Conservation (phyloP, 2,113 vertebrate species). For the Oryzias curvinotus region DNA sequence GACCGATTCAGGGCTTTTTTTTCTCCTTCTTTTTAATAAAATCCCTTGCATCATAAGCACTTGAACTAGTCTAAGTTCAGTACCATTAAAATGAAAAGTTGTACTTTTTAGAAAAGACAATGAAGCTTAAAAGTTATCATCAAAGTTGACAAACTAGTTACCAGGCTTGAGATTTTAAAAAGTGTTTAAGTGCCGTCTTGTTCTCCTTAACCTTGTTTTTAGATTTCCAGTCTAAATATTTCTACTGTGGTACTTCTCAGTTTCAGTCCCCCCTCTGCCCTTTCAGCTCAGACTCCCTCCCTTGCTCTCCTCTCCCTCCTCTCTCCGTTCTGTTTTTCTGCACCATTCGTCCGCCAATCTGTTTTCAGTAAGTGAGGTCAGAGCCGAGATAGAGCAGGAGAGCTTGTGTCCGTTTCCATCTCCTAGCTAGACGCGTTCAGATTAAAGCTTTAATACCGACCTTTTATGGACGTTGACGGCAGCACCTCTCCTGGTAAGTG, state of each 20-base stretch:
- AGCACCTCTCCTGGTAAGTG: constrained; percentile 62
- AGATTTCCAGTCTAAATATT: constrained; percentile 39
- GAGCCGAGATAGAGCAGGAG: constrained; percentile 72
- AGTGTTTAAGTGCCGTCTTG: constrained; percentile 25
- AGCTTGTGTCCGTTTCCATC: constrained; percentile 66
- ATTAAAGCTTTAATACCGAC: constrained; percentile 68
- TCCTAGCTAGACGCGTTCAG: constrained; percentile 64
- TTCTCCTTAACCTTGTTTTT: constrained; percentile 23
- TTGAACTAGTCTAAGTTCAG: too few relatives aligned
- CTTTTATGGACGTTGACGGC: constrained; percentile 71
- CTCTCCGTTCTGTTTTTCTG: constrained; percentile 45
- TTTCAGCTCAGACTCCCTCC: constrained; percentile 9
- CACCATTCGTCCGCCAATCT: constrained; percentile 56
- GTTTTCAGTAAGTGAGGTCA: constrained; percentile 76
- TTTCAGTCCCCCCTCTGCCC: constrained; percentile 17
- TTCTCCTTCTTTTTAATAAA: too few relatives aligned
- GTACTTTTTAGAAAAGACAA: too few relatives aligned
- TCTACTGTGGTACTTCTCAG: constrained; percentile 17
- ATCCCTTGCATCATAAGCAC: too few relatives aligned
- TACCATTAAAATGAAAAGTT: too few relatives aligned
- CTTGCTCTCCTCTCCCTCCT: constrained; percentile 23
- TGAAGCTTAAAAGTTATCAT: too few relatives aligned
- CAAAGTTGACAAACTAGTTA: not conserved
- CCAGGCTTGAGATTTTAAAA: not conserved
- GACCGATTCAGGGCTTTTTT: too few relatives aligned